Conservation (phyloP, 2,888 invertebrate genomes). For the Portevinia maculata region DNA sequence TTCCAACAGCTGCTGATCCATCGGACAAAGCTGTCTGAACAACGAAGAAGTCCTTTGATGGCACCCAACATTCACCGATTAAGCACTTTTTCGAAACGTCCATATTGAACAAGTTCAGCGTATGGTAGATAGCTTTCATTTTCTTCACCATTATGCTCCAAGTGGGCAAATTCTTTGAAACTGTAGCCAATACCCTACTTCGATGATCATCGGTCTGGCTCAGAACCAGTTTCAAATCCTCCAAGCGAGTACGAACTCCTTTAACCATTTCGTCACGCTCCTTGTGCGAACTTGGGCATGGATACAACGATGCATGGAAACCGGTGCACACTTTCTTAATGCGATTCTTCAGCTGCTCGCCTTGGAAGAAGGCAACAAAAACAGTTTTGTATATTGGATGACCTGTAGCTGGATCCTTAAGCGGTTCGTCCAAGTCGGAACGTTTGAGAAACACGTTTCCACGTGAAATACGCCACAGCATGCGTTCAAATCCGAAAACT, state of each 20-base stretch:
- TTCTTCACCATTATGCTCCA: slow-evolving; percentile 93
- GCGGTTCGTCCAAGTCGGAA: slow-evolving; percentile 89
- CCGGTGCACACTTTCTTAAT: slow-evolving; percentile 95
- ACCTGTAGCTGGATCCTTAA: slow-evolving; percentile 89
- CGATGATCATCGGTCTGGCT: slow-evolving; percentile 93
- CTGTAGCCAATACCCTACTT: slow-evolving; percentile 90
- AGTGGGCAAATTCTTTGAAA: slow-evolving; percentile 90
- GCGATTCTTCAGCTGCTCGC: slow-evolving; percentile 91
- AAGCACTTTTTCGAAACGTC: slow-evolving; percentile 95
- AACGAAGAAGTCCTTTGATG: slow-evolving; percentile 87
- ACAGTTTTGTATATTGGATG: slow-evolving; percentile 90
- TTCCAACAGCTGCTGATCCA: slow-evolving; percentile 92
- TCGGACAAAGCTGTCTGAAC: slow-evolving; percentile 91
- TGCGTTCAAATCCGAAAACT: slow-evolving; percentile 91
- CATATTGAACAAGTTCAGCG: slow-evolving; percentile 95
- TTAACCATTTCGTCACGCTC: slow-evolving; percentile 92
- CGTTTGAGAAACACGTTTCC: slow-evolving; percentile 93
- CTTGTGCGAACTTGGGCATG: slow-evolving; percentile 91
- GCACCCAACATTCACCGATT: slow-evolving; percentile 95
- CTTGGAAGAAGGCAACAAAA: slow-evolving; percentile 92
- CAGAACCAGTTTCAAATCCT: slow-evolving; percentile 90
- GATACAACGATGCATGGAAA: slow-evolving; percentile 93
- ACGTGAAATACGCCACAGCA: slow-evolving; percentile 94
- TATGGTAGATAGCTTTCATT: slow-evolving; percentile 97
- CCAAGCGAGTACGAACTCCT: slow-evolving; percentile 91